These are phyloP conservation scores for Tupaia tana DNA, from an alignment of 2,113 vertebrate genomes.

Conservation along the genomic window DNA sequence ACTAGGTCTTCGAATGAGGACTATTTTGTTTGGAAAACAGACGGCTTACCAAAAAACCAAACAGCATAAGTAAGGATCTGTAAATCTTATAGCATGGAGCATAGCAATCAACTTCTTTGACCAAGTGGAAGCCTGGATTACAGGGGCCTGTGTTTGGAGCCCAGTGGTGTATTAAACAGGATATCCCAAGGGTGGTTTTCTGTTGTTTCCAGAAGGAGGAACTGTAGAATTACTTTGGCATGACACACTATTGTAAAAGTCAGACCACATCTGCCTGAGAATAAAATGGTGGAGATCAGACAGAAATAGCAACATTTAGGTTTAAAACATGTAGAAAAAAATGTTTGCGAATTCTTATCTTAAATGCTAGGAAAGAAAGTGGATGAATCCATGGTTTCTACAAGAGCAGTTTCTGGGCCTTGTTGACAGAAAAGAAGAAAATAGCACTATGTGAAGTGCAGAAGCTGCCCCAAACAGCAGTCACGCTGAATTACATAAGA, in stretches of 20 bases:
- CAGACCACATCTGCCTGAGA: neutral
- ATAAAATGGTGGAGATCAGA: neutral
- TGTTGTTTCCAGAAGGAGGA: neutral
- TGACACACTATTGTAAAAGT: neutral
- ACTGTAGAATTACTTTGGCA: neutral
- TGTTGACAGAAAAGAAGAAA: neutral
- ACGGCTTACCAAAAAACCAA: neutral
- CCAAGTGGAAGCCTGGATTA: neutral
- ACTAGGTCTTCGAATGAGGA: neutral
- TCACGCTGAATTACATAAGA: neutral
- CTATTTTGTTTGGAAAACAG: neutral
- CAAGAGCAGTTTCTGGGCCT: neutral
- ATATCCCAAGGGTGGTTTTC: neutral
- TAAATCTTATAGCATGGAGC: neutral
- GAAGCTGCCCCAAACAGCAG: neutral
- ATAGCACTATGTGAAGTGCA: neutral
- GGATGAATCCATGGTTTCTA: neutral
- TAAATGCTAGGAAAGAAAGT: neutral
- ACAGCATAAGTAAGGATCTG: neutral
- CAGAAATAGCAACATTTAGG: neutral
- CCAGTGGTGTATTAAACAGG: neutral
- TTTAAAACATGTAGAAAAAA: slow-evolving; percentile 8
- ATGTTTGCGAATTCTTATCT: slow-evolving; percentile 10
- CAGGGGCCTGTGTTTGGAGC: neutral
- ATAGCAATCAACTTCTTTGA: neutral